phyloP scores from a whole-genome alignment of 2,113 vertebrate species.

The Lagopus muta region DNA sequence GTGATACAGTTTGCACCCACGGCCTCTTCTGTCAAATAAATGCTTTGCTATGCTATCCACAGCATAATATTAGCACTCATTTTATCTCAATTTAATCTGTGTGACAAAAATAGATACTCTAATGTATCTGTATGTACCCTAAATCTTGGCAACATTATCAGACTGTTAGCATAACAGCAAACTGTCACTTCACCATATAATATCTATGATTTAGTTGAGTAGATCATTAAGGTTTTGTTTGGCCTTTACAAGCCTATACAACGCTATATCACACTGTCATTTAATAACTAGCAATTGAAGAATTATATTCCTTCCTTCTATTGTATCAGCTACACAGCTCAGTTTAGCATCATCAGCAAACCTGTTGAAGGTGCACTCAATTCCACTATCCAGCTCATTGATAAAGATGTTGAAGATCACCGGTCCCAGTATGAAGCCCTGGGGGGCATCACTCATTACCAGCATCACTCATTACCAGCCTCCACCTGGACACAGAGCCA shows the following conservation, averaged over 20 bases:
- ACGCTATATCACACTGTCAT: background rate
- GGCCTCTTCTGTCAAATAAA: background rate
- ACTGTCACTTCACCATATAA: background rate
- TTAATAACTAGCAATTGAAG: background rate
- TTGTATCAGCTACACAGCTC: no score
- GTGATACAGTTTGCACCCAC: accelerated
- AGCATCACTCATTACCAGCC: no score
- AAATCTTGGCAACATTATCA: background rate
- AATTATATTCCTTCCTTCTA: background rate
- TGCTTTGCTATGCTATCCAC: background rate
- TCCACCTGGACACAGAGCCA: no score
- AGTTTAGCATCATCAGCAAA: no score
- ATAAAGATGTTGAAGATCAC: no score
- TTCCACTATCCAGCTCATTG: no score
- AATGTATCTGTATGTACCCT: background rate
- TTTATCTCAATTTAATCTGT: background rate
- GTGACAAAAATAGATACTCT: background rate
- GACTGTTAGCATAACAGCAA: background rate
- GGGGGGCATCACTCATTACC: no score
- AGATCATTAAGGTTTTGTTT: background rate
- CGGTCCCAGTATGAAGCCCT: no score
- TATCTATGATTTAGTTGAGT: background rate
- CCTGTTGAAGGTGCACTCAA: no score
- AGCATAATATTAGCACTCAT: background rate
- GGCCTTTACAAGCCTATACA: background rate